These are phyloP conservation scores for Tetraneura akinire DNA, from an alignment of 1,140 invertebrate species.

Conservation along the genomic window DNA sequence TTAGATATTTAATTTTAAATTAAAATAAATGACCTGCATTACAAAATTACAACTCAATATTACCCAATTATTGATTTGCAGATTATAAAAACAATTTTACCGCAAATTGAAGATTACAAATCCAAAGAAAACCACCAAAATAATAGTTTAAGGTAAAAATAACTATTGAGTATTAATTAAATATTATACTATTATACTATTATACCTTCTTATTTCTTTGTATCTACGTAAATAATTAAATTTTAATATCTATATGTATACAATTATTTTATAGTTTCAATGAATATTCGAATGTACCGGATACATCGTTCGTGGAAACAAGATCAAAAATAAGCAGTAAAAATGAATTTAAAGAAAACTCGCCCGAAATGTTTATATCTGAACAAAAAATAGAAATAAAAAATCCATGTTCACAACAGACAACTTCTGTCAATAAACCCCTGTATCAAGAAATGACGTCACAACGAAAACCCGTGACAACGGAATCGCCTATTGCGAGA, in stretches of 20 bases:
- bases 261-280: background rate
- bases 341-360: background rate
- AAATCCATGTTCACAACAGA: background rate
- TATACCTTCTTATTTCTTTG: no score
- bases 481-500: no score
- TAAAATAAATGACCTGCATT: no score
- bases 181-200: no score
- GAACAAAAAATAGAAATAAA: background rate
- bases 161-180: background rate
- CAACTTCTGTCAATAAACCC: background rate
- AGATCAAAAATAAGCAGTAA: background rate
- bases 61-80: background rate
- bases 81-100: slow-evolving; percentile 38
- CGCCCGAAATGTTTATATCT: background rate
- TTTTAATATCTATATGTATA: no score
- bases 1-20: no score
- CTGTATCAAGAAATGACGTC: background rate
- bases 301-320: background rate
- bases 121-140: background rate
- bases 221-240: no score
- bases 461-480: background rate
- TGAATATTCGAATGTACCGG: background rate
- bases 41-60: no score
- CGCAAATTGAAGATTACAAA: slow-evolving; percentile 22
- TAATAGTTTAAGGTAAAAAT: background rate